Evolutionary conservation across 2,797 vertebrate genomes (phyloP).

Genomic region (Balearica regulorum): DNA sequence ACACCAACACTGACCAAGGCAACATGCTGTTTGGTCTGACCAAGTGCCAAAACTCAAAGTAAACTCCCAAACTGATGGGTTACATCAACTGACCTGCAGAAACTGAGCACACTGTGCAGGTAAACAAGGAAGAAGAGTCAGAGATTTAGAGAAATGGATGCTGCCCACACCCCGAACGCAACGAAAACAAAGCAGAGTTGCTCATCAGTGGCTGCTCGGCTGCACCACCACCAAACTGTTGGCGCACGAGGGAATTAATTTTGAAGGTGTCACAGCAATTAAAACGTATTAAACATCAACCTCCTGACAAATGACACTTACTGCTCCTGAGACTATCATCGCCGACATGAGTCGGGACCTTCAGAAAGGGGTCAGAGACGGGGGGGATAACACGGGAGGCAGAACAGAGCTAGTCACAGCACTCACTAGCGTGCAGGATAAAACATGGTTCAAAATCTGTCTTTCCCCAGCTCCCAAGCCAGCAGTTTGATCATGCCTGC

Average conservation of each 20-base stretch:
- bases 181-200: neutral
- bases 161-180: neutral
- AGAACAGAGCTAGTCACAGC: neutral
- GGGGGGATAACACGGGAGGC: neutral
- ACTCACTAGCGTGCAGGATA: rapidly evolving
- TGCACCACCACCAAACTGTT: neutral
- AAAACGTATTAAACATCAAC: neutral
- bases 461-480: neutral
- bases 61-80: neutral
- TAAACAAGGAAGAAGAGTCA: slow-evolving; percentile 18
- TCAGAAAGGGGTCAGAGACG: neutral
- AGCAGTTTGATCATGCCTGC: rapidly evolving
- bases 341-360: neutral
- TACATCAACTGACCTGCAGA: neutral
- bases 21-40: neutral
- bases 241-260: neutral
- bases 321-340: neutral
- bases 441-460: neutral
- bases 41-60: neutral
- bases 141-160: neutral
- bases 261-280: neutral
- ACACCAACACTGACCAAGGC: neutral
- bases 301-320: neutral
- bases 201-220: neutral
- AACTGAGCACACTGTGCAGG: neutral